Evolutionary conservation across 1,140 invertebrate genomes (phyloP).

Genomic region (Andrena cerasifolii): DNA sequence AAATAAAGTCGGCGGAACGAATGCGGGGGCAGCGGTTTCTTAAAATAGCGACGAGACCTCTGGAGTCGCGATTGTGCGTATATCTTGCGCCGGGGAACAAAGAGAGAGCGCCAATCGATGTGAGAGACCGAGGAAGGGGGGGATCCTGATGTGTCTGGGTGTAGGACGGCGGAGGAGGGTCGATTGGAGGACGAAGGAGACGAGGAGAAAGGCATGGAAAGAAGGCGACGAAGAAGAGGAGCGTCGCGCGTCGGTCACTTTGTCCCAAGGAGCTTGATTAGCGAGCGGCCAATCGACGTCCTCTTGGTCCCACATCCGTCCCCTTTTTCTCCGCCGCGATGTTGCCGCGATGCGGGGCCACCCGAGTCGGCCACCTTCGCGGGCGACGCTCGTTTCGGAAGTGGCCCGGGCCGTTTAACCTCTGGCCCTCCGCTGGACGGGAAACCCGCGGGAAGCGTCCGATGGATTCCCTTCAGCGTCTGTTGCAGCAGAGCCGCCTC

Average conservation of each 20-base stretch:
- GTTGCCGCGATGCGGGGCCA: not conserved
- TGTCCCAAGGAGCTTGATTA: constrained; percentile 31
- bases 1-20: constrained; percentile 60
- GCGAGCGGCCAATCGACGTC: constrained; percentile 41
- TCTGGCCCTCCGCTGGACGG: constrained; percentile 3
- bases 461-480: constrained; percentile 12
- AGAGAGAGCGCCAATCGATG: constrained; percentile 33
- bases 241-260: not conserved
- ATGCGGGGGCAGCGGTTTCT: constrained; percentile 57
- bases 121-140: not conserved
- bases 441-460: constrained; percentile 24
- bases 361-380: constrained; percentile 8
- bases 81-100: constrained; percentile 56
- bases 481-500: not conserved
- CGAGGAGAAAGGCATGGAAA: constrained; percentile 1
- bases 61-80: constrained; percentile 44
- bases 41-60: constrained; percentile 59
- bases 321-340: not conserved
- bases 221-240: not conserved
- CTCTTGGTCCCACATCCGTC: constrained; percentile 20
- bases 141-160: no score
- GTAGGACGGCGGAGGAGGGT: not conserved
- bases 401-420: constrained; percentile 40
- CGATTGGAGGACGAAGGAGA: not conserved
- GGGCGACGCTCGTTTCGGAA: constrained; percentile 37